These are phyloP conservation scores for Chelonus formosanus DNA, from an alignment of 2,888 invertebrate species.

Conservation along the genomic window DNA sequence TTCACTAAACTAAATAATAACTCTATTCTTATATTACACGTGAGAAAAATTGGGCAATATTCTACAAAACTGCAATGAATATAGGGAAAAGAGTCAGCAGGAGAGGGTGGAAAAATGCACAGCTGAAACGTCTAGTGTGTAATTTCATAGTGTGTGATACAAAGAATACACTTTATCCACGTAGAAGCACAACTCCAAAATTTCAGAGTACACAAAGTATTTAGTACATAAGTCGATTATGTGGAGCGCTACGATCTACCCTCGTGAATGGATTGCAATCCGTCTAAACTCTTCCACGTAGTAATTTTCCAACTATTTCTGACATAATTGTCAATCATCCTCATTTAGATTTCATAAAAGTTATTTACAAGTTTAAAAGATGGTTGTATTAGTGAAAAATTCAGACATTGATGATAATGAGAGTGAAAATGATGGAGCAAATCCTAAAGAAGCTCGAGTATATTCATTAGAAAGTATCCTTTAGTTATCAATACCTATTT, in stretches of 20 bases:
- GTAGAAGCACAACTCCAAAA: too few species aligned
- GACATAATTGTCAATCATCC: not conserved
- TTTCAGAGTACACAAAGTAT: too few species aligned
- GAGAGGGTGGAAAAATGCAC: too few species aligned
- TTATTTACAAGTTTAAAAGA: slow-evolving; percentile 29
- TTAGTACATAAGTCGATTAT: too few species aligned
- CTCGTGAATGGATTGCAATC: too few species aligned
- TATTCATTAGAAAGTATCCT: slow-evolving; percentile 62
- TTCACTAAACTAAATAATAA: slow-evolving; percentile 10
- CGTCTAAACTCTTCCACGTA: not conserved
- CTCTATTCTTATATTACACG: not conserved
- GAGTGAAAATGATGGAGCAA: slow-evolving; percentile 41
- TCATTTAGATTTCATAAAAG: not conserved
- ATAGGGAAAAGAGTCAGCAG: too few species aligned
- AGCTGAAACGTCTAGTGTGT: too few species aligned
- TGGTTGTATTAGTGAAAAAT: slow-evolving; percentile 51
- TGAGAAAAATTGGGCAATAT: not conserved
- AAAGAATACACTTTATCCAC: too few species aligned
- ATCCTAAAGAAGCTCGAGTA: slow-evolving; percentile 44
- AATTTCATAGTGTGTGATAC: too few species aligned
- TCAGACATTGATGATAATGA: slow-evolving; percentile 43
- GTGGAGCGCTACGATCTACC: too few species aligned
- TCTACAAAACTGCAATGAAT: too few species aligned
- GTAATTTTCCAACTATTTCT: not conserved
- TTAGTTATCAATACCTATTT: slow-evolving; percentile 39